Percentiles rank a stretch among this genome's conserved stretches.
Conservation (phyloP, 2,888 invertebrate species). For the Caenorhabditis sp. region DNA sequence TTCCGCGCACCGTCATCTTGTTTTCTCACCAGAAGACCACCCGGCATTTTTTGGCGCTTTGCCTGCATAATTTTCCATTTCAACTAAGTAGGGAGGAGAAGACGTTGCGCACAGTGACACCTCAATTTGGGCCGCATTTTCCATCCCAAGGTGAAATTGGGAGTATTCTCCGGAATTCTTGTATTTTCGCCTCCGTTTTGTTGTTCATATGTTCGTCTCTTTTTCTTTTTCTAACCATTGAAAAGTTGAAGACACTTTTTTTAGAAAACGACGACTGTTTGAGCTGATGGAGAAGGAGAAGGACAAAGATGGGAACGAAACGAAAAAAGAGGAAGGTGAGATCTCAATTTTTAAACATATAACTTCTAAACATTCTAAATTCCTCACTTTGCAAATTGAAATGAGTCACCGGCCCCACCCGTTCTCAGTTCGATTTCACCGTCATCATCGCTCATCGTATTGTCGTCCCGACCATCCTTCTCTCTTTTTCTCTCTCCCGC, state of each 20-base stretch:
- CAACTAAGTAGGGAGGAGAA: neutral
- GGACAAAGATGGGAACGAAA: too few species aligned
- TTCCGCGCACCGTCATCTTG: neutral
- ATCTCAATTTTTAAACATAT: too few species aligned
- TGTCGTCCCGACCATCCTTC: slow-evolving; percentile 11
- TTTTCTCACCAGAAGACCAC: too few species aligned
- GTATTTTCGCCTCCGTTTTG: neutral
- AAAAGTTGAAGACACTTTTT: too few species aligned
- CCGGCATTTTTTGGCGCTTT: neutral
- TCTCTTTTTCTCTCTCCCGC: slow-evolving; percentile 4
- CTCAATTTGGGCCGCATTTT: neutral
- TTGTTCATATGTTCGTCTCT: too few species aligned
- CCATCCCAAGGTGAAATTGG: neutral
- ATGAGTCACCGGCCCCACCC: neutral
- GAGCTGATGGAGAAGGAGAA: too few species aligned
- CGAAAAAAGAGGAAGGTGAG: too few species aligned
- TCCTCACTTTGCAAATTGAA: too few species aligned
- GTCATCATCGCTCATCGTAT: neutral
- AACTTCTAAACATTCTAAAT: too few species aligned
- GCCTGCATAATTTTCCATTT: slow-evolving; percentile 1
- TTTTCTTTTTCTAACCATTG: too few species aligned
- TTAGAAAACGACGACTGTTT: too few species aligned
- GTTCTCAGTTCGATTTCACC: too few species aligned
- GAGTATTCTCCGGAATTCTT: neutral
- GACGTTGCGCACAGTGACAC: neutral